Conservation (phyloP, 2,113 vertebrate genomes). For the Apteryx mantelli region DNA sequence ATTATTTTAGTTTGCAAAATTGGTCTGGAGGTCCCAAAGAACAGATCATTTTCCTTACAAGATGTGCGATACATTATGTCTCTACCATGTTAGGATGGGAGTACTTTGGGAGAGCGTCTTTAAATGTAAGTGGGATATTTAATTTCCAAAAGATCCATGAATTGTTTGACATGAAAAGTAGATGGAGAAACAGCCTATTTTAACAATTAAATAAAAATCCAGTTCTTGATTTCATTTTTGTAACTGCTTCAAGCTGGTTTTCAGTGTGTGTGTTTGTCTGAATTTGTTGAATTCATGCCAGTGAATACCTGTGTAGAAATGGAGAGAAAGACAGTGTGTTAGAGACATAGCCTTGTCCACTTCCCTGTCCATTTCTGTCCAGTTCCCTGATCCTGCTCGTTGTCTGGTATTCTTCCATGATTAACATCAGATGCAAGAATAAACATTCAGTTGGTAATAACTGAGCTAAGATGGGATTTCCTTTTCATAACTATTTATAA, state of each 20-base stretch:
- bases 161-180: background rate
- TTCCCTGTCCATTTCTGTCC: background rate
- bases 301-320: background rate
- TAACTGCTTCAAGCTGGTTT: background rate
- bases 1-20: background rate
- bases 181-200: background rate
- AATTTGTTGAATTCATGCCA: background rate
- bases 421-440: background rate
- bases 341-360: rapidly evolving
- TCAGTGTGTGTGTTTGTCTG: background rate
- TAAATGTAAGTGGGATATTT: background rate
- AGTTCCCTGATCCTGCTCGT: background rate
- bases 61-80: rapidly evolving
- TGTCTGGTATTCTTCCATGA: background rate
- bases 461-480: background rate
- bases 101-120: background rate
- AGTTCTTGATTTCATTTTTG: background rate
- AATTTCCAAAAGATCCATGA: background rate
- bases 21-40: background rate
- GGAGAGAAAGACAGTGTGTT: background rate
- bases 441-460: background rate
- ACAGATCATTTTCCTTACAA: background rate
- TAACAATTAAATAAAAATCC: background rate
- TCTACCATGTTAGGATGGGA: background rate
- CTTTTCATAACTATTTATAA: background rate